phyloP scores from a whole-genome alignment of 2,888 invertebrate genomes.

The Parnassius smintheus region DNA sequence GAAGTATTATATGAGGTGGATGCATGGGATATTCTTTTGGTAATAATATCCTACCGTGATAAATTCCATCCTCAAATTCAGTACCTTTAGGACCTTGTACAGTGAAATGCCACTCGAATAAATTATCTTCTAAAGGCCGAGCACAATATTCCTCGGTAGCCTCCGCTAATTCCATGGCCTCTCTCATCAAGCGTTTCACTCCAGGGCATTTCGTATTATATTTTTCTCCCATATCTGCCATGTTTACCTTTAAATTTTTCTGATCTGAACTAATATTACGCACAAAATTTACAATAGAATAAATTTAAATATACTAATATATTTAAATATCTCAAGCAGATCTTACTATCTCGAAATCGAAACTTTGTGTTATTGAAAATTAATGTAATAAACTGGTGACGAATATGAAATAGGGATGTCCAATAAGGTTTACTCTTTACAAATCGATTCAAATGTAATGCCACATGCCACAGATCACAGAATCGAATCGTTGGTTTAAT shows the following conservation, averaged over 20 bases:
- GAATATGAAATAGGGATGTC: not conserved
- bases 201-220: conserved; percentile 84
- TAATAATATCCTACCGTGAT: conserved; percentile 94
- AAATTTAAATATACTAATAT: not conserved
- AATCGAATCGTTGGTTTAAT: too few species aligned
- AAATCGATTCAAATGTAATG: too few species aligned
- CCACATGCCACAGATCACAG: too few species aligned
- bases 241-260: conserved; percentile 28
- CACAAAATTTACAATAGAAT: not conserved
- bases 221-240: conserved; percentile 72
- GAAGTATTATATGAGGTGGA: conserved; percentile 95
- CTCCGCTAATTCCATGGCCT: conserved; percentile 91
- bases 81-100: conserved; percentile 93
- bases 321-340: not conserved
- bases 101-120: conserved; percentile 99
- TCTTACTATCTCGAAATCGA: too few species aligned
- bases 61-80: conserved; percentile 94
- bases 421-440: too few species aligned
- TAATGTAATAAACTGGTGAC: conserved; percentile 10
- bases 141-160: conserved; percentile 95
- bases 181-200: conserved; percentile 95
- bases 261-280: not conserved
- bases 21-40: conserved; percentile 98
- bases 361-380: too few species aligned
- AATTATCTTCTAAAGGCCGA: conserved; percentile 94